Base-by-base conservation (phyloP, 2,113 vertebrate genomes). In the Tiliqua scincoides region DNA sequence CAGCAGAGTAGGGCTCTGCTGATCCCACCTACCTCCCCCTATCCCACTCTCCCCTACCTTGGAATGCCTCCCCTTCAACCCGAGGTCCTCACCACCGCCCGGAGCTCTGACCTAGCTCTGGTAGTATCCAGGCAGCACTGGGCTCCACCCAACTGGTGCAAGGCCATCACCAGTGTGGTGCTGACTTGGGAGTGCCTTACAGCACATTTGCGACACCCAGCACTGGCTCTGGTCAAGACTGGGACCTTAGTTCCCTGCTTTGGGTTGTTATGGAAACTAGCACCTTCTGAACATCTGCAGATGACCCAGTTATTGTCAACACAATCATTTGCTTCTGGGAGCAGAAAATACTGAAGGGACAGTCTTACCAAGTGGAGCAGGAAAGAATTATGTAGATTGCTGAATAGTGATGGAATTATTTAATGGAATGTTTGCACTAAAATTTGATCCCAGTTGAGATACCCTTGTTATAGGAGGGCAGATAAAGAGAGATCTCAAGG, bases 281-380 rank as follows among this genome's bases (percentile, higher is more conserved):
- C 73, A 79, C 79, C 61, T 73, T 59, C 52, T 81, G 91, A 93
- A 81, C 83, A 63, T 73, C 48, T 72, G 76, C 61, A 79, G 68
- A 52, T 71, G 8, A 79, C 35, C 89, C 57, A 6, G 63, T 82
- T 73, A 0, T 0, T 74, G 79, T 86, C 61, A 79, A 82, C n/a
- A 67, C 84, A 84, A 11, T 86, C n/a, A 78, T 77, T 63, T 81
- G 6, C 61, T 87, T 92, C 62, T 32, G 84, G 48, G 83, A 85
- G 35, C 35, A 76, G 81, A 75, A 85, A 91, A 87, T 85, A 20
- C 82, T 74, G 82, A 74, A 85, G 86, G 91, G 91, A 81, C 14
- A 12, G 0, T n/a, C 32, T 9, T 77, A 79, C 79, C 91, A 75
- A 65, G 63, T 80, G 48, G 52, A 63, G 90, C 71, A 62, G 54